phyloP scores from a whole-genome alignment of 2,888 invertebrate genomes.

The Caenorhabditis afra region DNA sequence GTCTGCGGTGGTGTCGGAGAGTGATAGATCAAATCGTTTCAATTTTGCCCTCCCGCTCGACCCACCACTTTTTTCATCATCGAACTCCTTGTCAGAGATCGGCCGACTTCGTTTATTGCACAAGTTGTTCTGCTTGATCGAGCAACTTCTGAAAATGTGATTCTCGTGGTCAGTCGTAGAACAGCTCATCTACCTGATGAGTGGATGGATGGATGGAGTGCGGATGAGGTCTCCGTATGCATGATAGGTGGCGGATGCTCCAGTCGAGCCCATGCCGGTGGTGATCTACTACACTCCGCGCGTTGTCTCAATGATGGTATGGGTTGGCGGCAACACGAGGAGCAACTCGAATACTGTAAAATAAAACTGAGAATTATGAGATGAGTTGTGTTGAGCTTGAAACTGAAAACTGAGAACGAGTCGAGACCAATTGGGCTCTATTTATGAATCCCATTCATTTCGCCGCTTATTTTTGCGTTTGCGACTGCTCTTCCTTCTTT shows the following conservation, averaged over 20 bases:
- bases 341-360: constrained; percentile 60
- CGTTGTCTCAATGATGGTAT: constrained; percentile 40
- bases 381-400: constrained; percentile 12
- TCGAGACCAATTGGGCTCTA: constrained; percentile 3
- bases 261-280: constrained; percentile 72
- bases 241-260: constrained; percentile 72
- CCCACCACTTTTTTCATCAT: constrained; percentile 61
- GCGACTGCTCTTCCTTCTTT: neutral
- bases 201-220: constrained; percentile 73
- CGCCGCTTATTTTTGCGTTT: constrained; percentile 1
- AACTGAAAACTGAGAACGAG: neutral
- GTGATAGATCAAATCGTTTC: constrained; percentile 40
- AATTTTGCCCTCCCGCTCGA: neutral
- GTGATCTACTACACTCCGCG: constrained; percentile 36
- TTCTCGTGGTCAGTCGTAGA: constrained; percentile 10
- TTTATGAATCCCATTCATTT: constrained; percentile 36
- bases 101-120: constrained; percentile 58
- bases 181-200: constrained; percentile 60
- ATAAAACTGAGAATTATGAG: constrained; percentile 4
- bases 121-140: constrained; percentile 63
- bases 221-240: constrained; percentile 75
- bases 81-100: constrained; percentile 59
- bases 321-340: constrained; percentile 48
- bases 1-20: neutral
- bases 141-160: constrained; percentile 55